Evolutionary conservation across 1,140 invertebrate genomes (phyloP).

Genomic region (Hylaeus volcanicus): DNA sequence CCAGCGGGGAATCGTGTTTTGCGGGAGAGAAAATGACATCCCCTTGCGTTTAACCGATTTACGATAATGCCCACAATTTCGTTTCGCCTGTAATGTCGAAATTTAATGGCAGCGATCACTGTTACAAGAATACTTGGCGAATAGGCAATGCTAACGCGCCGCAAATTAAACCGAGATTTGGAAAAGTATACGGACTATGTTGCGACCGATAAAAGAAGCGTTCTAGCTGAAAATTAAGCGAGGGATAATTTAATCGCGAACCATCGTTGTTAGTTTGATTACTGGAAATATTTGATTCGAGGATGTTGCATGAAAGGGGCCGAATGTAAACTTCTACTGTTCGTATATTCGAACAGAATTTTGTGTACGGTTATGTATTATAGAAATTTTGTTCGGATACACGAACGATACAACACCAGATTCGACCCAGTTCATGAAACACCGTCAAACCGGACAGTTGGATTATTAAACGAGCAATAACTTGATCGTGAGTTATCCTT

Average conservation of each 20-base stretch:
- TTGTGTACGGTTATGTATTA: too few species aligned
- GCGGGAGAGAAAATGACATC: not conserved
- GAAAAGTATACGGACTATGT: too few species aligned
- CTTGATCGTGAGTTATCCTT: too few species aligned
- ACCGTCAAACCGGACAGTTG: too few species aligned
- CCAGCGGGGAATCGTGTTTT: not conserved
- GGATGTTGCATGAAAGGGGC: not conserved
- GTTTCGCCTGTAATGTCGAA: not conserved
- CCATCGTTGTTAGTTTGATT: not conserved
- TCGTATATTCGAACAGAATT: too few species aligned
- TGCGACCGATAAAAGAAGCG: not conserved
- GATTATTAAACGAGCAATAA: too few species aligned
- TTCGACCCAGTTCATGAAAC: too few species aligned
- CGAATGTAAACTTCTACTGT: too few species aligned
- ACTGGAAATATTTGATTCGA: too few species aligned
- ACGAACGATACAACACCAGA: too few species aligned
- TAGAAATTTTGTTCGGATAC: too few species aligned
- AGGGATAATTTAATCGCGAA: not conserved
- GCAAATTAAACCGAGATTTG: not conserved
- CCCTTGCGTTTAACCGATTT: not conserved
- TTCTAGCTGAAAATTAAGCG: not conserved
- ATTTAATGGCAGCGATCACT: not conserved
- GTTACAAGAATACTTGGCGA: not conserved
- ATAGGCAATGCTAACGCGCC: too few species aligned
- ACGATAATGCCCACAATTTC: slow-evolving; percentile 5